Conservation (phyloP, 1,140 invertebrate species). For the Hyles euphorbiae region DNA sequence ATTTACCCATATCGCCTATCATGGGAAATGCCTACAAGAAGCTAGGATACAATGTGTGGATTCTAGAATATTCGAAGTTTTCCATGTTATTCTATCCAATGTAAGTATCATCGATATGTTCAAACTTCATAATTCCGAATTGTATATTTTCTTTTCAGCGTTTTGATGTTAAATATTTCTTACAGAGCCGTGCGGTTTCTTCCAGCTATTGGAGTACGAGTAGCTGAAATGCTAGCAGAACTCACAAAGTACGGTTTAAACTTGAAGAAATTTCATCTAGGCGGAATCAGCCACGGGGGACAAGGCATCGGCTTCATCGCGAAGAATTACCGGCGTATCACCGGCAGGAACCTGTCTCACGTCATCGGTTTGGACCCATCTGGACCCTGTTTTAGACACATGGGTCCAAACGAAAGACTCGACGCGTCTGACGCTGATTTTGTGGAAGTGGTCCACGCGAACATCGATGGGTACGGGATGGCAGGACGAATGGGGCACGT, state of each 20-base stretch:
- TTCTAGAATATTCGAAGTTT: slow-evolving; percentile 1
- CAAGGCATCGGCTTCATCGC: slow-evolving; percentile 20
- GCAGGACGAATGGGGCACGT: slow-evolving; percentile 78
- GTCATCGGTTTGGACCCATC: neutral
- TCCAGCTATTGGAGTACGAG: slow-evolving; percentile 14
- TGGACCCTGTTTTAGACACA: neutral
- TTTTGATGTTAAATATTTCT: neutral
- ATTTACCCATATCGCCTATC: neutral
- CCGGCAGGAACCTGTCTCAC: slow-evolving; percentile 11
- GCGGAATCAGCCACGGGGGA: slow-evolving; percentile 17
- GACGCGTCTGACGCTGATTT: slow-evolving; percentile 24
- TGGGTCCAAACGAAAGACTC: slow-evolving; percentile 23
- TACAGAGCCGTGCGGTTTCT: slow-evolving; percentile 13
- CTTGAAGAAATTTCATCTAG: slow-evolving; percentile 13
- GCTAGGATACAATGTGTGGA: slow-evolving; percentile 1
- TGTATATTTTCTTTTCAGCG: too few species aligned
- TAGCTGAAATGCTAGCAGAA: slow-evolving; percentile 17
- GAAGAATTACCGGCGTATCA: slow-evolving; percentile 11
- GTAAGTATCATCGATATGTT: slow-evolving; percentile 6
- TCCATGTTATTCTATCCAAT: neutral
- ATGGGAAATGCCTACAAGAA: slow-evolving; percentile 2
- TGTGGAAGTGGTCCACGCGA: slow-evolving; percentile 78
- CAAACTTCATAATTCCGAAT: too few species aligned
- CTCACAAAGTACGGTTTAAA: slow-evolving; percentile 11
- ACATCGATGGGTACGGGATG: slow-evolving; percentile 79